Percentiles rank a stretch among this genome's conserved stretches.
Conservation (phyloP, 2,113 vertebrate genomes). For the Cheilinus undulatus region DNA sequence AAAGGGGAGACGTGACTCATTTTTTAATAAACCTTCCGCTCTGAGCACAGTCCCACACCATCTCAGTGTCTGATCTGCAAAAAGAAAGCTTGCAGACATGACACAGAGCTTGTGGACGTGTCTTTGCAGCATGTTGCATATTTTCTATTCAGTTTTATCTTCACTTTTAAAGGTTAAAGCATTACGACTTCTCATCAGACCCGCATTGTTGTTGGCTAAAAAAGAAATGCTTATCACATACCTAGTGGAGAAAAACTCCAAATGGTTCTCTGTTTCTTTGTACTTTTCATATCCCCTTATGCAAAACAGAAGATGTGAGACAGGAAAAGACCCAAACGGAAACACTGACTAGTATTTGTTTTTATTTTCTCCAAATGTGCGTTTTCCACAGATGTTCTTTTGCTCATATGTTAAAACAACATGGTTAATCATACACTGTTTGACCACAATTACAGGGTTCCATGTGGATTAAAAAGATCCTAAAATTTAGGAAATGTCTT, state of each 20-base stretch:
- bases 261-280: not conserved
- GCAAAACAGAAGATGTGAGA: constrained; percentile 19
- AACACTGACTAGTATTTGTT: constrained; percentile 1
- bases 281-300: constrained; percentile 12
- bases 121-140: constrained; percentile 11
- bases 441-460: no score
- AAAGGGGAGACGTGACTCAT: constrained; percentile 33
- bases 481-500: no score
- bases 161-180: constrained; percentile 1
- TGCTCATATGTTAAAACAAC: constrained; percentile 35
- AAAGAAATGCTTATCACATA: constrained; percentile 28
- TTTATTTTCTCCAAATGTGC: constrained; percentile 18
- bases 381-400: constrained; percentile 31
- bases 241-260: constrained; percentile 1
- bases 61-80: constrained; percentile 29
- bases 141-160: constrained; percentile 9
- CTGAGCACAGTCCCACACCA: constrained; percentile 15
- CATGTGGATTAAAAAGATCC: no score
- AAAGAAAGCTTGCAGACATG: constrained; percentile 12
- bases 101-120: constrained; percentile 16
- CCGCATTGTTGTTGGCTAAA: constrained; percentile 26
- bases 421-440: no score
- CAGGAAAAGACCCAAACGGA: not conserved
- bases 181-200: constrained; percentile 28
- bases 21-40: constrained; percentile 29